Evolutionary conservation across 2,797 vertebrate species (phyloP).

Genomic region (Coreius guichenoti): DNA sequence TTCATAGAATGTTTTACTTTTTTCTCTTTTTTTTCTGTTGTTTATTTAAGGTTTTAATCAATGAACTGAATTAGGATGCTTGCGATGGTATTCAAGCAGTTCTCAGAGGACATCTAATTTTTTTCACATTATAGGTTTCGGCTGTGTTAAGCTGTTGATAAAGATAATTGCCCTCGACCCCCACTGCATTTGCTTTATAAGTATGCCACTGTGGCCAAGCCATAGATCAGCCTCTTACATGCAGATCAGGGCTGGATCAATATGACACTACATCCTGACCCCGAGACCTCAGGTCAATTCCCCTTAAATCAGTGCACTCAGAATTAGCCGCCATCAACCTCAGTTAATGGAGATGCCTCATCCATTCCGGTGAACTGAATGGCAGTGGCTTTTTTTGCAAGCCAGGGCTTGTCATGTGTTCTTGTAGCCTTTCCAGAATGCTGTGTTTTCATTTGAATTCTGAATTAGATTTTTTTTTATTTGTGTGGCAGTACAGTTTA

Average conservation of each 20-base stretch:
- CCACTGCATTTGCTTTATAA: constrained; percentile 52
- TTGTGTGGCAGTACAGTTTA: neutral
- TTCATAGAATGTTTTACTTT: constrained; percentile 32
- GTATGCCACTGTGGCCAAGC: constrained; percentile 45
- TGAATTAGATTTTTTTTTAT: neutral
- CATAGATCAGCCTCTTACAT: constrained; percentile 58
- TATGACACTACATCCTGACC: constrained; percentile 67
- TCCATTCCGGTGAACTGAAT: constrained; percentile 64
- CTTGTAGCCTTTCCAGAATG: neutral
- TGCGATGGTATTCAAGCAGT: neutral
- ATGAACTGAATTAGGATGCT: constrained; percentile 45
- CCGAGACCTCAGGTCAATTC: constrained; percentile 65
- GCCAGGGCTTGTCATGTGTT: constrained; percentile 32
- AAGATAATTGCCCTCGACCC: constrained; percentile 52
- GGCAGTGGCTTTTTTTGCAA: constrained; percentile 1
- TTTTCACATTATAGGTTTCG: constrained; percentile 28
- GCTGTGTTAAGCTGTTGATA: constrained; percentile 53
- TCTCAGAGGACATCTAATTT: constrained; percentile 37
- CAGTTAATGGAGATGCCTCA: constrained; percentile 64
- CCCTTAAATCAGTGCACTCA: constrained; percentile 60
- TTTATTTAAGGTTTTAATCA: constrained; percentile 50
- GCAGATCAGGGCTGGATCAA: constrained; percentile 65
- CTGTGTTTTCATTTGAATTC: neutral
- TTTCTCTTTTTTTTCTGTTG: constrained; percentile 25
- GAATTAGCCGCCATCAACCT: constrained; percentile 71